A percentile compares a stretch with the other conserved stretches of the same genome.
phyloP scores from a whole-genome alignment of 2,888 invertebrate genomes.

The Hyalella azteca region DNA sequence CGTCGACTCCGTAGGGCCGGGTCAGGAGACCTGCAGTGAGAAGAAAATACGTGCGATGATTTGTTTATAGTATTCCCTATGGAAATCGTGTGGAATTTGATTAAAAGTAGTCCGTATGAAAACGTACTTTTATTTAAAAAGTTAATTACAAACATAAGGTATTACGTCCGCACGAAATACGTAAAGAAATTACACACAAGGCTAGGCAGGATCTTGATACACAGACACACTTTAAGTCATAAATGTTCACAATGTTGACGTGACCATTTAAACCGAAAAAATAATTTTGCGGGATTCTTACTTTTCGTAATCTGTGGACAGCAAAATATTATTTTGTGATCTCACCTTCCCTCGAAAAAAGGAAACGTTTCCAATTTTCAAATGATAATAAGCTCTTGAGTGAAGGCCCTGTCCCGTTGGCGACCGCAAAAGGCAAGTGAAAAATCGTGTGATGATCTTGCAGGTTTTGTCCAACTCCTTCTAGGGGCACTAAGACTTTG shows the following conservation, averaged over 20 bases:
- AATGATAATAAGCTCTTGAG: not conserved
- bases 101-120: no score
- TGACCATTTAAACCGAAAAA: not conserved
- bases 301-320: not conserved
- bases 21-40: constrained; percentile 6
- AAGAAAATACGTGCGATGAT: no score
- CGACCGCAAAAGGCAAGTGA: constrained; percentile 41
- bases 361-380: not conserved
- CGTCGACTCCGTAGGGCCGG: constrained; percentile 3
- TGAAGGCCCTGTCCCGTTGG: constrained; percentile 31
- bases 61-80: no score
- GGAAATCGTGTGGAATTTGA: no score
- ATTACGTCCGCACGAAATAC: not conserved
- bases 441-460: constrained; percentile 64
- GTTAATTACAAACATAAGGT: no score
- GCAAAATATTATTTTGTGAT: not conserved
- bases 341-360: not conserved
- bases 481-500: constrained; percentile 64
- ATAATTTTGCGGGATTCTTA: not conserved
- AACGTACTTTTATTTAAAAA: no score
- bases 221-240: not conserved
- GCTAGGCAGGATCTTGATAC: not conserved
- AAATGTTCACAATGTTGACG: not conserved
- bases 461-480: constrained; percentile 66
- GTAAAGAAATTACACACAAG: not conserved